phyloP scores from a whole-genome alignment of 2,113 vertebrate genomes.

The Hemibagrus wyckioides region DNA sequence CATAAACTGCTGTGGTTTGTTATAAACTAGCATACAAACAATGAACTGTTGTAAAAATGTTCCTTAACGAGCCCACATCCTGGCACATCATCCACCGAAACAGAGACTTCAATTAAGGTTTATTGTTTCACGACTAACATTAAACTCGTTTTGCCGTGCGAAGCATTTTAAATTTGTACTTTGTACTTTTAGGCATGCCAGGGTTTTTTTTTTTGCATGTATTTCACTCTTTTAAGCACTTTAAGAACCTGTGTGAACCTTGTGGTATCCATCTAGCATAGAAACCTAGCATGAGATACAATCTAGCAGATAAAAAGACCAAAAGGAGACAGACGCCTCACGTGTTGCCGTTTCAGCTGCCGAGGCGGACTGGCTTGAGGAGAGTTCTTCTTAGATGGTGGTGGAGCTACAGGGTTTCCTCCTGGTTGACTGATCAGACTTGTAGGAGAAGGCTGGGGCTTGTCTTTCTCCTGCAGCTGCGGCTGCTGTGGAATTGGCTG shows the following conservation, averaged over 20 bases:
- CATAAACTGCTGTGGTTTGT: too few species aligned
- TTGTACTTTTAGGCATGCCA: neutral
- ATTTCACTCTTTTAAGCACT: neutral
- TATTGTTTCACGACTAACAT: too few species aligned
- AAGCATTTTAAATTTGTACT: too few species aligned
- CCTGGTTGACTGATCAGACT: constrained; percentile 60
- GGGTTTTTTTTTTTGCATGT: neutral
- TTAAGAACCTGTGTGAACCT: neutral
- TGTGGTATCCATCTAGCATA: neutral
- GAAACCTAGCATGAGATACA: neutral
- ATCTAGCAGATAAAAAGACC: neutral
- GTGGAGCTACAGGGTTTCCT: constrained; percentile 61
- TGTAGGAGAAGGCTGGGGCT: constrained; percentile 52
- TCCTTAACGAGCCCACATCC: too few species aligned
- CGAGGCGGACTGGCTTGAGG: constrained; percentile 91
- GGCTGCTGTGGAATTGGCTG: constrained; percentile 96
- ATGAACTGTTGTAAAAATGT: too few species aligned
- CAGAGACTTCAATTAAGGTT: too few species aligned
- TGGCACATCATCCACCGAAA: too few species aligned
- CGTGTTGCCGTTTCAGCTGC: constrained; percentile 85
- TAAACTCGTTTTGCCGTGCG: too few species aligned
- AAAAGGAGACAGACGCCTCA: constrained; percentile 69
- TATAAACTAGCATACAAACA: too few species aligned
- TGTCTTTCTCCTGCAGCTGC: constrained; percentile 80
- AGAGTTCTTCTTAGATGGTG: constrained; percentile 85